A percentile compares a stretch with the other conserved stretches of the same genome.
phyloP scores from a whole-genome alignment of 2,888 invertebrate genomes.

The Zonitis immaculata region DNA sequence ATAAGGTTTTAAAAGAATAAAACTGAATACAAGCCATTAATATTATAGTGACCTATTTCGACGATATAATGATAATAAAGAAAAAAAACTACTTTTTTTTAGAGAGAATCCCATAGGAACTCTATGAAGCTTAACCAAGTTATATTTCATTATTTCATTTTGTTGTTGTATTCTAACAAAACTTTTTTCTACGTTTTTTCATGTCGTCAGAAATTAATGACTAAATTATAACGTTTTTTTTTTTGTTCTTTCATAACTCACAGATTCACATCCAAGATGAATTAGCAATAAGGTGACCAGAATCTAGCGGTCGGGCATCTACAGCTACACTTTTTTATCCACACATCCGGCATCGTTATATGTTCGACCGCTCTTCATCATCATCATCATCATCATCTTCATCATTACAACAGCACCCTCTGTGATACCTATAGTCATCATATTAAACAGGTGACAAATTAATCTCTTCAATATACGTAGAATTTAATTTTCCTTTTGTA shows the following conservation, averaged over 20 bases:
- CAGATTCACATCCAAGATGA: slow-evolving; percentile 46
- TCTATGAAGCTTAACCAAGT: too few species aligned
- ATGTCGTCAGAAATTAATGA: too few species aligned
- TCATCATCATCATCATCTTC: background rate
- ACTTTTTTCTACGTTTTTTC: too few species aligned
- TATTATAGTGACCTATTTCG: too few species aligned
- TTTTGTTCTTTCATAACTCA: background rate
- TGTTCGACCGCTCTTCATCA: slow-evolving; percentile 38
- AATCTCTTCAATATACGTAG: background rate
- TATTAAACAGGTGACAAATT: slow-evolving; percentile 1
- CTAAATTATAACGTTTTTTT: background rate
- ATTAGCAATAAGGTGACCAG: slow-evolving; percentile 40
- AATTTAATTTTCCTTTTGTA: slow-evolving; percentile 5
- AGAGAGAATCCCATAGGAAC: too few species aligned
- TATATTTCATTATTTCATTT: too few species aligned
- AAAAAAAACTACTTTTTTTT: too few species aligned
- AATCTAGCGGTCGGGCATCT: slow-evolving; percentile 32
- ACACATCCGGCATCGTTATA: slow-evolving; percentile 31
- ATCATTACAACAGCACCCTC: slow-evolving; percentile 25
- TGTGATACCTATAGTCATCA: slow-evolving; percentile 35
- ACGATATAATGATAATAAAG: too few species aligned
- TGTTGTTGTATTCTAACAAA: too few species aligned
- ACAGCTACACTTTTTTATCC: slow-evolving; percentile 22
- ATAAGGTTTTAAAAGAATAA: too few species aligned
- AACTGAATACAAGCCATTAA: too few species aligned